Conservation (phyloP, 2,888 invertebrate genomes). For the Prosapia bicincta region DNA sequence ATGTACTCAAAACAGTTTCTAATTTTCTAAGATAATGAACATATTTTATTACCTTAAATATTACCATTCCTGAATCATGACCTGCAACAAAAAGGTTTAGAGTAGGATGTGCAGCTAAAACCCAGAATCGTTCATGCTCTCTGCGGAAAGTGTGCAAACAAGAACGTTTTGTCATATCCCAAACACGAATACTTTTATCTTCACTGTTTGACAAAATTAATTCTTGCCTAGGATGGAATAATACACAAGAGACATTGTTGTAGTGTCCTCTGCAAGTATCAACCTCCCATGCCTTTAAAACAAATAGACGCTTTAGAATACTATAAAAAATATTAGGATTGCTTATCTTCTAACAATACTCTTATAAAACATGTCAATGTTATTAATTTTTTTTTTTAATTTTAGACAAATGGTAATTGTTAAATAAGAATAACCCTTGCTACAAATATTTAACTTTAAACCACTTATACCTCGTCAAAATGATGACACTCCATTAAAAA, state of each 20-base stretch:
- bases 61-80: slow-evolving; percentile 96
- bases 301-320: background rate
- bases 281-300: slow-evolving; percentile 84
- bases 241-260: slow-evolving; percentile 96
- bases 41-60: slow-evolving; percentile 58
- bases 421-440: too few species aligned
- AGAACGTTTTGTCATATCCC: slow-evolving; percentile 96
- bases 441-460: too few species aligned
- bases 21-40: too few species aligned
- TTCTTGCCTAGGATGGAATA: slow-evolving; percentile 97
- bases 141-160: slow-evolving; percentile 89
- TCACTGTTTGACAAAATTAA: slow-evolving; percentile 96
- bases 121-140: slow-evolving; percentile 98
- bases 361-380: too few species aligned
- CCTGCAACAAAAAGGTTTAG: slow-evolving; percentile 99
- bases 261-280: slow-evolving; percentile 99
- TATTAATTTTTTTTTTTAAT: too few species aligned
- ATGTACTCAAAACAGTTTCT: too few species aligned
- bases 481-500: too few species aligned
- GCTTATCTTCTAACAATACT: too few species aligned
- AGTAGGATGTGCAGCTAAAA: slow-evolving; percentile 89
- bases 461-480: too few species aligned
- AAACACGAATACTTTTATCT: slow-evolving; percentile 95
- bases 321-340: slow-evolving; percentile 7
- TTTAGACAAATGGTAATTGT: too few species aligned